Base-by-base conservation (phyloP, 2,888 invertebrate species). In the Alloscopus bannaensis region DNA sequence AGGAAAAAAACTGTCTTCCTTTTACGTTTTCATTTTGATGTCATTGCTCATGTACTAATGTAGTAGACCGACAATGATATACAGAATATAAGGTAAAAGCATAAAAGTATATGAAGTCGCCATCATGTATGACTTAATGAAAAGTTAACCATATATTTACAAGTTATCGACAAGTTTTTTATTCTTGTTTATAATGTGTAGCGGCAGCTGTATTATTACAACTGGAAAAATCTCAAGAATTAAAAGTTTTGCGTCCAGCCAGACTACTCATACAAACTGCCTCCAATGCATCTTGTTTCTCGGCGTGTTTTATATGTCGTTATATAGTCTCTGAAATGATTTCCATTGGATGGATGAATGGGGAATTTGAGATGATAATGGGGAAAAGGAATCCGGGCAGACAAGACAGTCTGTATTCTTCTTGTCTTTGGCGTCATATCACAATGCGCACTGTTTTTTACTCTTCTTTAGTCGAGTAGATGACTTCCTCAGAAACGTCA, bases 11-110 rank as follows among this genome's bases (percentile, higher is more conserved):
- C 26, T 11, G 45, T 42, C 22, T 40, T 42, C 6, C 20, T 29
- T 45, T 70, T 70, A 47, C 50, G 28, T 62, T 31, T 42, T 24
- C 29, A 73, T 73, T 45, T 73, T 65, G 55, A 59, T 73, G 73
- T 73, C 73, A 73, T 73, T 73, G 55, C 45, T 73, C 16, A 55
- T 65, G 55, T 47, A 29, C n/a, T 45, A 55, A n/a, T n/a, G n/a
- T n/a, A n/a, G n/a, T n/a, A n/a, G n/a, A n/a, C n/a, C n/a, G n/a
- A n/a, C n/a, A 36, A 45, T 45, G 45, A 45, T 4, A 70, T 70
- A n/a, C n/a, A n/a, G n/a, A n/a, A n/a, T n/a, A n/a, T n/a, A n/a
- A n/a, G n/a, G n/a, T n/a, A n/a, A n/a, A n/a, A n/a, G n/a, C n/a
- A n/a, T n/a, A 60, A 59, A 16, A 24, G 52, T 64, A 55, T 36